Percentiles rank a stretch among this genome's conserved stretches.
Evolutionary conservation across 2,888 invertebrate species (phyloP).

Genomic region (Thymelicus lineola): DNA sequence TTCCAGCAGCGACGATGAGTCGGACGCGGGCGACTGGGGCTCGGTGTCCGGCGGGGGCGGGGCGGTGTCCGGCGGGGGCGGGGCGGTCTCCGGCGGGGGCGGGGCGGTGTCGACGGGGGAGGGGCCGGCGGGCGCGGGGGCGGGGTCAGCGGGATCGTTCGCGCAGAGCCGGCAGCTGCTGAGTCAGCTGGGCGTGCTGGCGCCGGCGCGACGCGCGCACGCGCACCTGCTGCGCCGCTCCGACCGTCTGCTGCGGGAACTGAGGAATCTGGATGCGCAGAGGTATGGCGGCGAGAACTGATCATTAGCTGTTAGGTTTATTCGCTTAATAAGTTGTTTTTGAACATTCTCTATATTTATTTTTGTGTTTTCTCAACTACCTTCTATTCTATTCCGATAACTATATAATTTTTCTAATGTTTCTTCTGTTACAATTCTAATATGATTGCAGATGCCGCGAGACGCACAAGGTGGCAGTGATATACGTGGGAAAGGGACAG

Average conservation of each 20-base stretch:
- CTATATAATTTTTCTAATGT: no score
- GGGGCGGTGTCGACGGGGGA: slow-evolving; percentile 59
- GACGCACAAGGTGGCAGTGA: slow-evolving; percentile 98
- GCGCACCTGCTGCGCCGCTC: slow-evolving; percentile 95
- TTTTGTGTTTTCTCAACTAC: no score
- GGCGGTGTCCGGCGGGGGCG: slow-evolving; percentile 64
- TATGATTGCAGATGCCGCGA: slow-evolving; percentile 89
- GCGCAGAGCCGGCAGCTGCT: slow-evolving; percentile 95
- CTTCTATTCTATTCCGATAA: no score
- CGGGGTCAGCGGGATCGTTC: slow-evolving; percentile 83
- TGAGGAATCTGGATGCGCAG: slow-evolving; percentile 97
- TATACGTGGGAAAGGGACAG: slow-evolving; percentile 98
- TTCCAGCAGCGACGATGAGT: slow-evolving; percentile 63
- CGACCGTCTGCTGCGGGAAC: slow-evolving; percentile 94
- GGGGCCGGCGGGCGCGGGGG: slow-evolving; percentile 86
- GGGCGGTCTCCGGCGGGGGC: slow-evolving; percentile 78
- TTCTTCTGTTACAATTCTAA: no score
- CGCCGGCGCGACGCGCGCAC: slow-evolving; percentile 94
- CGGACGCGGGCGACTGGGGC: slow-evolving; percentile 64
- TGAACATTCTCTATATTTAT: no score
- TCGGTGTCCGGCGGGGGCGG: slow-evolving; percentile 47
- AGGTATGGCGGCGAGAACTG: slow-evolving; percentile 64
- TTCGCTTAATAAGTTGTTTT: no score
- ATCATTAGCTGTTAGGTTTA: no score
- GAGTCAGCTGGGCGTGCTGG: slow-evolving; percentile 95